These are phyloP conservation scores for Tretioscincus oriximinensis DNA, from an alignment of 2,113 vertebrate species.

Conservation along the genomic window DNA sequence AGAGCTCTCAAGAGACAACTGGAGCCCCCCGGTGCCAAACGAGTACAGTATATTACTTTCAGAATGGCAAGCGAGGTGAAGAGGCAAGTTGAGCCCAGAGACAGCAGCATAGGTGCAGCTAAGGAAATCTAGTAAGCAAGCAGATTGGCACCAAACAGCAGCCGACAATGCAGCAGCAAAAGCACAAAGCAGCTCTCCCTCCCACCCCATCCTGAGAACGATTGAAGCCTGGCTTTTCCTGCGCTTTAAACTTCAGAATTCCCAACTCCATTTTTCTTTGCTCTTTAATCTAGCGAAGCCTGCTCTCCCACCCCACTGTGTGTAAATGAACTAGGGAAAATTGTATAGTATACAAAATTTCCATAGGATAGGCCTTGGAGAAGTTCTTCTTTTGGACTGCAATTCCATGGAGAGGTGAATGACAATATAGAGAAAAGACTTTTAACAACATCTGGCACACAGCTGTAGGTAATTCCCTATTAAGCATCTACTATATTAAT, in stretches of 20 bases:
- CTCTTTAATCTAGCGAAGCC: background rate
- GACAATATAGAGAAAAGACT: too few species aligned
- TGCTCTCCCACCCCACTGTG: background rate
- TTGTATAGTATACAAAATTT: too few species aligned
- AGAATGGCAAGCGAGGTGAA: background rate
- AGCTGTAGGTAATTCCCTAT: too few species aligned
- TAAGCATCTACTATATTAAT: background rate
- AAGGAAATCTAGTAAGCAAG: background rate
- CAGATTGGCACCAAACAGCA: background rate
- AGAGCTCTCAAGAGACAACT: fast-evolving
- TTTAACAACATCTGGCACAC: too few species aligned
- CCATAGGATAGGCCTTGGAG: too few species aligned
- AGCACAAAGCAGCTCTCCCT: too few species aligned
- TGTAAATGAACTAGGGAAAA: background rate
- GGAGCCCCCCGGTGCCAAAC: fast-evolving
- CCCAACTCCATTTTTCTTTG: background rate
- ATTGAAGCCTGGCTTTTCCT: background rate
- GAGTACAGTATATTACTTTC: background rate
- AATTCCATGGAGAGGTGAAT: too few species aligned
- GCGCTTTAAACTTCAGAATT: background rate
- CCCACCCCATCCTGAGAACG: too few species aligned
- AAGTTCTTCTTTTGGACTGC: too few species aligned
- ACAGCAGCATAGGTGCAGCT: background rate
- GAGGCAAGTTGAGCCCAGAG: background rate
- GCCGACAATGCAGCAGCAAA: background rate